These are phyloP conservation scores for Vombatus ursinus DNA, from an alignment of 2,113 vertebrate species.

Conservation along the genomic window DNA sequence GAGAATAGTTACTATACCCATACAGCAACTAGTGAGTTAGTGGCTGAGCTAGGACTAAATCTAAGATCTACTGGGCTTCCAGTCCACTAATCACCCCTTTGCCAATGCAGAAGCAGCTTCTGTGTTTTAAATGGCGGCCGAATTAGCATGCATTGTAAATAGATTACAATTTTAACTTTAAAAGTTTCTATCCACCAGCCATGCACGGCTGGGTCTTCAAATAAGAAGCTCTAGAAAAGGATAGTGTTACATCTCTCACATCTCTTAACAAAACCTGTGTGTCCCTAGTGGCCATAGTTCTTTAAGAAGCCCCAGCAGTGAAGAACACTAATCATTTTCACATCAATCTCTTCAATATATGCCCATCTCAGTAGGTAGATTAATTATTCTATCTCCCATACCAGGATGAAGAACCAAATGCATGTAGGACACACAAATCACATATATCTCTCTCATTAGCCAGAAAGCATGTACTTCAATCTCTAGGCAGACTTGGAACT, in stretches of 20 bases:
- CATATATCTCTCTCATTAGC: background rate
- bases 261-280: constrained; percentile 12
- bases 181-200: constrained; percentile 13
- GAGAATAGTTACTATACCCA: background rate
- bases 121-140: background rate
- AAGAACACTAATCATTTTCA: background rate
- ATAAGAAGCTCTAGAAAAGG: constrained; percentile 16
- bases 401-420: background rate
- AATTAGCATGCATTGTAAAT: background rate
- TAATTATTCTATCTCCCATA: background rate
- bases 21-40: background rate
- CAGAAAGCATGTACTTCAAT: background rate
- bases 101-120: background rate
- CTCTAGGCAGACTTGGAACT: background rate
- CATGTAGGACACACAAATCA: constrained; percentile 1
- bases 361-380: background rate
- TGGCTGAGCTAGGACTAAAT: background rate
- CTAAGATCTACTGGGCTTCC: background rate
- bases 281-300: constrained; percentile 40
- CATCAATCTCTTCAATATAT: background rate
- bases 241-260: constrained; percentile 3
- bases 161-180: constrained; percentile 9
- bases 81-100: background rate
- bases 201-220: constrained; percentile 40
- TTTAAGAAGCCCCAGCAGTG: background rate